Evolutionary conservation across 37 sponge, comb jelly and placozoan species (phyloP).

Genomic region (Diacarnus erythraeanus): DNA sequence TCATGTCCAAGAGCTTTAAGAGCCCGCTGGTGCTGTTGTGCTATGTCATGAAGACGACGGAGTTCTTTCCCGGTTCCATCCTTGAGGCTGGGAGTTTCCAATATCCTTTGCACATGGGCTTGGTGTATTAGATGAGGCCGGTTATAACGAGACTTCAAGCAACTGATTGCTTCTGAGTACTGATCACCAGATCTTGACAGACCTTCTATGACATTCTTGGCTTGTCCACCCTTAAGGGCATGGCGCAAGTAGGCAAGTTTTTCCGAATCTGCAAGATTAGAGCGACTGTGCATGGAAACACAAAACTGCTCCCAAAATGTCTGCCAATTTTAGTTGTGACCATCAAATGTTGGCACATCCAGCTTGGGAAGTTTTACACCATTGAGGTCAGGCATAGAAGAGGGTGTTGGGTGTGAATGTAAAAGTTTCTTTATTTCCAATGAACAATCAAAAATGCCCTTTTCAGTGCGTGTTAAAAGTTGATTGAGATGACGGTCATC

Average conservation of each 20-base stretch:
- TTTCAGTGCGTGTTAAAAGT: background rate
- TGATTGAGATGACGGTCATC: background rate
- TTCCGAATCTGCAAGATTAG: background rate
- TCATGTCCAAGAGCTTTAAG: background rate
- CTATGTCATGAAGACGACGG: background rate
- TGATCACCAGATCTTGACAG: background rate
- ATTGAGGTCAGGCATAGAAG: background rate
- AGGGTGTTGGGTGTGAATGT: background rate
- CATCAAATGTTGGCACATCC: conserved; percentile 10
- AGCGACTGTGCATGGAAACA: background rate
- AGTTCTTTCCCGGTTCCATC: background rate
- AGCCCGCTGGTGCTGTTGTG: background rate
- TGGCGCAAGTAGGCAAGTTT: background rate
- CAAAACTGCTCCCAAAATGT: conserved; percentile 2
- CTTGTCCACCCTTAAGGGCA: background rate
- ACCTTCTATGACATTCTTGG: background rate
- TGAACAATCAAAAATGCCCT: background rate
- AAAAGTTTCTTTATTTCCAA: background rate
- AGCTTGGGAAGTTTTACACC: background rate
- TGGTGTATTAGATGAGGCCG: conserved; percentile 23
- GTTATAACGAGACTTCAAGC: conserved; percentile 20
- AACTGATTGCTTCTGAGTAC: conserved; percentile 5
- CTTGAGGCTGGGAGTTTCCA: conserved; percentile 14
- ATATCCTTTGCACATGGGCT: conserved; percentile 9
- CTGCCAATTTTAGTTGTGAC: background rate